Evolutionary conservation across 2,797 vertebrate genomes (phyloP).

Genomic region (Cyprinella venusta): DNA sequence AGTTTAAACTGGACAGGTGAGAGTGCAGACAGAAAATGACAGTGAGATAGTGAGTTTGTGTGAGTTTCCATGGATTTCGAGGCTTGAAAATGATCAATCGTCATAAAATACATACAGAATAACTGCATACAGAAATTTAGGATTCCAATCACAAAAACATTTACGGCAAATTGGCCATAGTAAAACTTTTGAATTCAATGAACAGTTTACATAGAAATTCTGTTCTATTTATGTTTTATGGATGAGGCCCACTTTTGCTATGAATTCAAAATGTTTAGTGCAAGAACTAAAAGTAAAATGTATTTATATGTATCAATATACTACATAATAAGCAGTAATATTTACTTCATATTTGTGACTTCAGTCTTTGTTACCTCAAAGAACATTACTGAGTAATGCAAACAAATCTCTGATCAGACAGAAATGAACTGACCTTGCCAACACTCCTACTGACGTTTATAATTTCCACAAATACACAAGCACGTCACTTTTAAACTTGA

Average conservation of each 20-base stretch:
- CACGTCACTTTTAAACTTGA: background rate
- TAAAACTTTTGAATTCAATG: background rate
- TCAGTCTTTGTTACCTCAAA: background rate
- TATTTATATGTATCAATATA: background rate
- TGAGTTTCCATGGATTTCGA: constrained; percentile 70
- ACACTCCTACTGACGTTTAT: background rate
- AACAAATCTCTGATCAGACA: too few relatives aligned
- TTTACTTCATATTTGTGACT: background rate
- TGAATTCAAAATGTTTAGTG: background rate
- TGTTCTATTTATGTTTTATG: background rate
- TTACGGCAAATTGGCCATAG: background rate
- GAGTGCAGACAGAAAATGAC: constrained; percentile 69
- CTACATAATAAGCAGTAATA: background rate
- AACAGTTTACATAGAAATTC: background rate
- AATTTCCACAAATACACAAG: background rate
- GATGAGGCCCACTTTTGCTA: background rate
- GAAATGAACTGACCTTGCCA: background rate
- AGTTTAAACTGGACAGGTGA: constrained; percentile 78
- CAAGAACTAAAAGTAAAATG: background rate
- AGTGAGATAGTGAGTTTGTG: constrained; percentile 43
- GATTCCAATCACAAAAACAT: background rate
- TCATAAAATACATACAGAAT: too few relatives aligned
- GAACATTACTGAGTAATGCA: background rate
- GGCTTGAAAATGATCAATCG: background rate
- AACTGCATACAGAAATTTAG: background rate